Percentiles rank a stretch among this genome's conserved stretches.
phyloP scores from a whole-genome alignment of 2,113 vertebrate species.

The Sinocyclocheilus rhinocerous region DNA sequence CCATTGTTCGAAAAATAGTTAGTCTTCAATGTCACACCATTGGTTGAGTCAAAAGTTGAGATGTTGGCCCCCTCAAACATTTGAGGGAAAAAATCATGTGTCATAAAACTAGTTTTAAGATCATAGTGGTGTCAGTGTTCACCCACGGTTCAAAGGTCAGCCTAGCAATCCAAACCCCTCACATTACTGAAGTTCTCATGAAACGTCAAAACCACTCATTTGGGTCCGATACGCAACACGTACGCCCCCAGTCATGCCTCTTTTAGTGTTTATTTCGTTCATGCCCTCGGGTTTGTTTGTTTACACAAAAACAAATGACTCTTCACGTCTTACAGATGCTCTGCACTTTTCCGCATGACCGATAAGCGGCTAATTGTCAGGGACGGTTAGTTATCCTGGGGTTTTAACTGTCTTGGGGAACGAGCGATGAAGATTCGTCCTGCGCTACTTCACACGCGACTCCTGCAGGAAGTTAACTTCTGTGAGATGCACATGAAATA shows the following conservation, averaged over 20 bases:
- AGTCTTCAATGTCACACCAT: background rate
- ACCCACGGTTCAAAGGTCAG: background rate
- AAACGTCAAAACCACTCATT: background rate
- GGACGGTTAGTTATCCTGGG: conserved; percentile 26
- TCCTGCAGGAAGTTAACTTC: conserved; percentile 69
- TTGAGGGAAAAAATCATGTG: background rate
- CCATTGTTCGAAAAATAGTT: background rate
- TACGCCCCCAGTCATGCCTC: background rate
- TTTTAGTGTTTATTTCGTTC: background rate
- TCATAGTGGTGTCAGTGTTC: background rate
- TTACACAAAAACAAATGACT: conserved; percentile 21
- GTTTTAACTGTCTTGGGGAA: conserved; percentile 17
- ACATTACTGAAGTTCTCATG: background rate
- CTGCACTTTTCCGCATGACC: conserved; percentile 11
- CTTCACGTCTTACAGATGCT: conserved; percentile 18
- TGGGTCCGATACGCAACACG: background rate
- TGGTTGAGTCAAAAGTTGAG: background rate
- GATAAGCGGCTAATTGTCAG: conserved; percentile 20
- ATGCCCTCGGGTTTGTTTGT: conserved; percentile 7
- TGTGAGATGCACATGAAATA: conserved; percentile 69
- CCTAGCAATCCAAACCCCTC: background rate
- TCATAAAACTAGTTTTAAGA: background rate
- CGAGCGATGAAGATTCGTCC: conserved; percentile 53
- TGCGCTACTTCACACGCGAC: conserved; percentile 68
- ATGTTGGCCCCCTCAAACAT: background rate